A percentile compares a stretch with the other conserved stretches of the same genome.
phyloP scores from a whole-genome alignment of 1,140 invertebrate genomes.

The Sinella curviseta region DNA sequence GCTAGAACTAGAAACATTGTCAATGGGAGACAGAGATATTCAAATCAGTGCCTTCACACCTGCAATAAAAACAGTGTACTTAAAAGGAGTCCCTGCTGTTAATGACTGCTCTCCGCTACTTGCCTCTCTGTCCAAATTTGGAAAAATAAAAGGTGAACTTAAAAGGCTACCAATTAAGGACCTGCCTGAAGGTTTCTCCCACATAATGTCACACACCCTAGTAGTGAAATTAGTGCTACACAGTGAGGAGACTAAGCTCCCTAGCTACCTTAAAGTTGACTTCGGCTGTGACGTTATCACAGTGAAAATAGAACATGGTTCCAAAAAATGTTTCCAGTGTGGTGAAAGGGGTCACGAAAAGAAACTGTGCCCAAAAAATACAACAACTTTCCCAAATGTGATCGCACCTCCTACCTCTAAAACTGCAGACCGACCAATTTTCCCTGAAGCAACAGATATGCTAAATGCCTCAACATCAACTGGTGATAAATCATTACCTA shows the following conservation, averaged over 20 bases:
- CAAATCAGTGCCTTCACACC: not conserved
- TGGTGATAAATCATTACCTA: too few species aligned
- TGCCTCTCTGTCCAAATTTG: not conserved
- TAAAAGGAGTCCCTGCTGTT: not conserved
- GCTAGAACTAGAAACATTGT: not conserved
- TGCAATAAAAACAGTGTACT: not conserved
- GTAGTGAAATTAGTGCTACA: not conserved
- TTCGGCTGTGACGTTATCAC: not conserved
- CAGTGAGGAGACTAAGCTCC: not conserved
- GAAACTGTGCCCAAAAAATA: slow-evolving; percentile 2
- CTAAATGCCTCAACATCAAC: too few species aligned
- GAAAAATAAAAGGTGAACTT: not conserved
- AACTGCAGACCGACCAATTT: not conserved
- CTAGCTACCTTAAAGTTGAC: not conserved
- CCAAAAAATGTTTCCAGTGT: not conserved
- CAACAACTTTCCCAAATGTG: not conserved
- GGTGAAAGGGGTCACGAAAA: not conserved
- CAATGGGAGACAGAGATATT: not conserved
- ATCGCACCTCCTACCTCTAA: not conserved
- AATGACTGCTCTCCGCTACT: not conserved
- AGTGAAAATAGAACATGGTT: slow-evolving; percentile 15
- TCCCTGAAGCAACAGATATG: not conserved
- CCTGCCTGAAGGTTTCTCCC: not conserved
- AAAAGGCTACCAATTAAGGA: not conserved
- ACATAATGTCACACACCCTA: not conserved